Percentiles rank a stretch among this genome's conserved stretches.
Conservation (phyloP, 1,140 invertebrate species). For the Onthophagus taurus region DNA sequence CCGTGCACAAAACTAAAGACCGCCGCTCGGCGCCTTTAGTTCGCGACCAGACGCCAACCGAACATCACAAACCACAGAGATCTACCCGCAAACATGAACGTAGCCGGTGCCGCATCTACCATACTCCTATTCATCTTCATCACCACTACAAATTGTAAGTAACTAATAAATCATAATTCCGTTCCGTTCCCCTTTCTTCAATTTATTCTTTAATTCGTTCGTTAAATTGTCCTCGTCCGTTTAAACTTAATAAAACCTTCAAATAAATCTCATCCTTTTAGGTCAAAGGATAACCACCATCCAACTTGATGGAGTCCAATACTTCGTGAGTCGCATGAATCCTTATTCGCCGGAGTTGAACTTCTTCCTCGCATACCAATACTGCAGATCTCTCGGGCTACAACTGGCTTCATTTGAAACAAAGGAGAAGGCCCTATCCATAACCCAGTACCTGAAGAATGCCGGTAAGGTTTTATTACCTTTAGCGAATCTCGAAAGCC, state of each 20-base stretch:
- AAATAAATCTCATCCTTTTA: too few relatives aligned
- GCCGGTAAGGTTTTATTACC: slow-evolving; percentile 60
- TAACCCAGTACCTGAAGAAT: slow-evolving; percentile 70
- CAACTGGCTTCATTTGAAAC: slow-evolving; percentile 77
- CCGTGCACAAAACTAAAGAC: slow-evolving; percentile 18
- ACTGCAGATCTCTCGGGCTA: slow-evolving; percentile 74
- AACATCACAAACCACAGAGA: background rate
- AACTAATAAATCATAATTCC: too few relatives aligned
- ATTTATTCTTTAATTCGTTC: background rate
- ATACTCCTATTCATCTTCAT: slow-evolving; percentile 10
- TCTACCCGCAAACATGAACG: slow-evolving; percentile 5
- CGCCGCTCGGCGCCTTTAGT: slow-evolving; percentile 14
- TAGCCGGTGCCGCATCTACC: slow-evolving; percentile 5
- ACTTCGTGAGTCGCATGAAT: slow-evolving; percentile 80
- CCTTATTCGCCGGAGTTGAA: slow-evolving; percentile 79
- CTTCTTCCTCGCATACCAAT: slow-evolving; percentile 80
- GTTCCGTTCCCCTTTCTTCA: too few relatives aligned
- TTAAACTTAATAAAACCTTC: background rate
- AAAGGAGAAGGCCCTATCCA: slow-evolving; percentile 73
- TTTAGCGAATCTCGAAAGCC: background rate
- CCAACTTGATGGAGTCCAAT: slow-evolving; percentile 74
- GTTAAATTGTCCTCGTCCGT: background rate
- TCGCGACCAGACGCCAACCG: slow-evolving; percentile 7
- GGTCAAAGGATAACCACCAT: slow-evolving; percentile 78
- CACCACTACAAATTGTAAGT: slow-evolving; percentile 10